These are phyloP conservation scores for Diuraphis noxia DNA, from an alignment of 1,140 invertebrate species.

Conservation along the genomic window DNA sequence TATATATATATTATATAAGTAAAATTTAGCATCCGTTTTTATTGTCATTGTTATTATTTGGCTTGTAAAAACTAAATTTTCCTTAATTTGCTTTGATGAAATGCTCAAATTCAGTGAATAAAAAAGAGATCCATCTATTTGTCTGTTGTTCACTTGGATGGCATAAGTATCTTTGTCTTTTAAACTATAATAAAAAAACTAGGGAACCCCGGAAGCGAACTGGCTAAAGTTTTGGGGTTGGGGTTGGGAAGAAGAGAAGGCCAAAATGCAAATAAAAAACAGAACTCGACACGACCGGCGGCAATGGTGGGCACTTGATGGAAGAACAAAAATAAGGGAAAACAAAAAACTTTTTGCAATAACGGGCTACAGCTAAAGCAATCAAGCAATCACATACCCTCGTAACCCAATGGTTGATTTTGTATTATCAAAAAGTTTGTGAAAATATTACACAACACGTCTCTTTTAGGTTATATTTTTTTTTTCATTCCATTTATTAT, in stretches of 20 bases:
- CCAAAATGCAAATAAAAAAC: conserved; percentile 43
- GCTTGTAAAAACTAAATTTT: not conserved
- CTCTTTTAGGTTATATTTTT: not conserved
- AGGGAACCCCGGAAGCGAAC: not conserved
- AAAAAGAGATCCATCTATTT: not conserved
- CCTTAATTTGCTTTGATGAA: not conserved
- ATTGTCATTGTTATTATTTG: not conserved
- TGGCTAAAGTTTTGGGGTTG: not conserved
- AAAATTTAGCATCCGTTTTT: not conserved
- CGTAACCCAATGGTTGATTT: not conserved
- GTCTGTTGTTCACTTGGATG: not conserved
- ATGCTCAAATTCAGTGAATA: not conserved
- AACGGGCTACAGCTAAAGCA: not conserved
- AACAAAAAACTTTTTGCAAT: conserved; percentile 39
- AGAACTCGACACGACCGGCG: not conserved
- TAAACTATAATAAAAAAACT: not conserved
- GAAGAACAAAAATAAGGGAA: conserved; percentile 20
- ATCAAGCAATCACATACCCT: conserved; percentile 7
- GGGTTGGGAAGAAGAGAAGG: not conserved
- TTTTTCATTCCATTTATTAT: not conserved
- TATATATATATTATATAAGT: not conserved
- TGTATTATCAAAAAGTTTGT: conserved; percentile 14
- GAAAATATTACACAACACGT: conserved; percentile 10
- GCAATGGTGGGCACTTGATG: conserved; percentile 5
- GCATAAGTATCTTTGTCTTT: not conserved